phyloP scores from a whole-genome alignment of 2,113 vertebrate species.

The Oncorhynchus mykiss region DNA sequence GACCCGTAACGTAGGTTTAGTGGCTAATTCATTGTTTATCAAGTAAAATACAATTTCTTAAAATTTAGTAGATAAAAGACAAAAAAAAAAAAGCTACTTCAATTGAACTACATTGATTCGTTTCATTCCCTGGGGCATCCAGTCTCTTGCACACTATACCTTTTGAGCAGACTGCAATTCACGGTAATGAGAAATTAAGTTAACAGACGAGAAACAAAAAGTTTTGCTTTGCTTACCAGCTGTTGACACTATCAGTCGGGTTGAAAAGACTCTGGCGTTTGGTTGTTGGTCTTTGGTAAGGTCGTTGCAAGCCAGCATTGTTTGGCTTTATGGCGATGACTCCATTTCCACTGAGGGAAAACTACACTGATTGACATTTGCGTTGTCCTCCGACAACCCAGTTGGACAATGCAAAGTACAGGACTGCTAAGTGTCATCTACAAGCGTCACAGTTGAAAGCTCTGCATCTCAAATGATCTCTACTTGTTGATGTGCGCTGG shows the following conservation, averaged over 20 bases:
- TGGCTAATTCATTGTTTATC: constrained; percentile 23
- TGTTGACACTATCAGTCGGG: constrained; percentile 92
- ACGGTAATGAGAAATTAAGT: constrained; percentile 80
- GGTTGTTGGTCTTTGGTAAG: constrained; percentile 87
- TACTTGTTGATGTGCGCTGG: constrained; percentile 13
- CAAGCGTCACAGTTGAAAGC: constrained; percentile 29
- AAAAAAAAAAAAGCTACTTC: constrained; percentile 38
- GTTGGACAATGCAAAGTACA: constrained; percentile 43
- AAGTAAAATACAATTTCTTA: constrained; percentile 32
- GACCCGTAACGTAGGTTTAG: background rate
- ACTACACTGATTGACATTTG: constrained; percentile 79
- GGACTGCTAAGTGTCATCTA: constrained; percentile 45
- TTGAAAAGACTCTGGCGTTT: constrained; percentile 89
- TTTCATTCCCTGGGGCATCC: constrained; percentile 53
- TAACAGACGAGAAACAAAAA: constrained; percentile 95
- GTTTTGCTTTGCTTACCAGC: constrained; percentile 99
- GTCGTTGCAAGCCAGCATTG: constrained; percentile 91
- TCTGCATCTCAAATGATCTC: constrained; percentile 40
- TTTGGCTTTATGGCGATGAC: constrained; percentile 89
- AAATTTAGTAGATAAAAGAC: constrained; percentile 26
- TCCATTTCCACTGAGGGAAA: constrained; percentile 96
- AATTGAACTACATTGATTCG: constrained; percentile 58
- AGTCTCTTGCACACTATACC: constrained; percentile 61
- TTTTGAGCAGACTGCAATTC: constrained; percentile 73
- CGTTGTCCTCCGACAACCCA: constrained; percentile 77